Evolutionary conservation across 1,140 invertebrate genomes (phyloP), one percentile per base, ranked within the genome.

Genomic region (Aphidius ervi): DNA sequence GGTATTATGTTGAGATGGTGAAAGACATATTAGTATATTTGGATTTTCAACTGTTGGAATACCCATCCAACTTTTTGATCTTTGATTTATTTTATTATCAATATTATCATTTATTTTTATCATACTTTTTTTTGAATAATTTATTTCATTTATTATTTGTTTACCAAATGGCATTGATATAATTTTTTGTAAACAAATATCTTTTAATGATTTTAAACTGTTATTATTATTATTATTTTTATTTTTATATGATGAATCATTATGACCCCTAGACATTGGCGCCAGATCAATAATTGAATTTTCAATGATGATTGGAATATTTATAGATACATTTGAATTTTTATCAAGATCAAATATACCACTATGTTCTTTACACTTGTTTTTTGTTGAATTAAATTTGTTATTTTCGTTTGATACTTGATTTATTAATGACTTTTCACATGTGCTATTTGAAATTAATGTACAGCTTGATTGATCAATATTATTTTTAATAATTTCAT

Each of bases 1-100:
- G 20, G 76, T 80, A 52, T 81, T 77, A 67, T 85, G 85, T 68
- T 91, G 88, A 1, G 85, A 86, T 0, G 89, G 89, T 1, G 88
- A 90, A 8, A 90, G 74, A 70, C 87, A 90, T 0, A 89, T 78
- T 41, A 89, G 74, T 3, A 87, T 42, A 56, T 79, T 78, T 0
- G 85, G 83, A 69, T 89, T 84, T 39, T 76, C 73, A 46, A 79
- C 72, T 0, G 83, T 83, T n/a, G 83, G 82, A 6, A 87, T 64
- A 3, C 83, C 84, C 46, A 85, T 72, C 85, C 85, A 86, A 43
- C 81, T 71, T 58, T 74, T 70, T 60, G 64, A 70, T 75, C 68
- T 31, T 31, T 31, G 23, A 31, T 31, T 31, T 31, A 68, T 74
- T 65, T 76, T 79, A 65, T 68, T 58, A 56, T 49, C 23, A 16